A percentile compares a stretch with the other conserved stretches of the same genome.
Conservation (phyloP, 2,797 vertebrate species). For the Aeoliscus strigatus region DNA sequence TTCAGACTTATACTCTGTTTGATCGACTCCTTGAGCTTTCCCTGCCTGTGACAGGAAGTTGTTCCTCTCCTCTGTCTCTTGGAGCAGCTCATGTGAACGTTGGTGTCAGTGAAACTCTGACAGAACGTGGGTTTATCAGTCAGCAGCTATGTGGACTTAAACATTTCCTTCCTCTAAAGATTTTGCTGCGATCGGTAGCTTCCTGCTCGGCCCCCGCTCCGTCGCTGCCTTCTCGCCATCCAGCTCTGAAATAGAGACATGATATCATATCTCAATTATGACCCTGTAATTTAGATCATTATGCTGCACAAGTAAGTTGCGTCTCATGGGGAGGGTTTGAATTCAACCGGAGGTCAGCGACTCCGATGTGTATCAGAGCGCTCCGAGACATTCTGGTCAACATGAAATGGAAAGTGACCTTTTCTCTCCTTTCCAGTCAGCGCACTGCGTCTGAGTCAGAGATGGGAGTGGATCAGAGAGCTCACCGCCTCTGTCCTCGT, state of each 20-base stretch:
- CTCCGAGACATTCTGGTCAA: conserved; percentile 16
- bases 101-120: too few species aligned
- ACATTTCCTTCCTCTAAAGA: conserved; percentile 79
- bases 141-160: conserved; percentile 68
- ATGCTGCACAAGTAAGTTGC: conserved; percentile 30
- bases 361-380: conserved; percentile 9
- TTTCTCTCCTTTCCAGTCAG: conserved; percentile 43
- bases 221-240: conserved; percentile 62
- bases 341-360: conserved; percentile 31
- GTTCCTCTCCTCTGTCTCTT: too few species aligned
- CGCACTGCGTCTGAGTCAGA: conserved; percentile 42
- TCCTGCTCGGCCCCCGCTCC: conserved; percentile 60
- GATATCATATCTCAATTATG: conserved; percentile 68
- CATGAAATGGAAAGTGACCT: conserved; percentile 36
- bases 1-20: too few species aligned
- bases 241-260: conserved; percentile 46
- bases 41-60: too few species aligned
- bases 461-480: conserved; percentile 25
- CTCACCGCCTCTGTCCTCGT: conserved; percentile 34
- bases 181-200: conserved; percentile 72
- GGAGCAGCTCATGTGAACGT: too few species aligned
- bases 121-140: conserved; percentile 57
- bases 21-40: too few species aligned
- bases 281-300: conserved; percentile 64
- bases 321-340: conserved; percentile 25